A percentile compares a stretch with the other conserved stretches of the same genome.
phyloP scores from a whole-genome alignment of 2,888 invertebrate species.

The Melipona bicolor region DNA sequence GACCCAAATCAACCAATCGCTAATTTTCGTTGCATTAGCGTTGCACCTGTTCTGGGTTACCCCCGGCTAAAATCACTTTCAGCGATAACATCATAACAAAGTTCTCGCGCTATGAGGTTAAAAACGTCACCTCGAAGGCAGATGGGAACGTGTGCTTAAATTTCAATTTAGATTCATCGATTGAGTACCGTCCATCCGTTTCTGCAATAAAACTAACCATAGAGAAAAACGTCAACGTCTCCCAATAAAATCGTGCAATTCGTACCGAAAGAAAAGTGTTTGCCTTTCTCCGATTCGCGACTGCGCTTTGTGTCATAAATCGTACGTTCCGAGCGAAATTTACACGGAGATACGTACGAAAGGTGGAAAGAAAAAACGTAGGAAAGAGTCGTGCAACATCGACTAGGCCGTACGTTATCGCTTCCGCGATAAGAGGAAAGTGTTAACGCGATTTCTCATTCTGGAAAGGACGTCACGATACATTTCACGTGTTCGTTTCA shows the following conservation, averaged over 20 bases:
- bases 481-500: conserved; percentile 10
- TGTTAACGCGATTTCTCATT: background rate
- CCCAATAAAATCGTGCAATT: background rate
- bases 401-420: background rate
- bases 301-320: too few species aligned
- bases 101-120: conserved; percentile 11
- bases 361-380: too few species aligned
- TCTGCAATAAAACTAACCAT: conserved; percentile 22
- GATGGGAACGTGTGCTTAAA: conserved; percentile 35
- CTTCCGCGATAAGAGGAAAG: background rate
- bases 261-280: background rate
- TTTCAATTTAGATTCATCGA: conserved; percentile 69
- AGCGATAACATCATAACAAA: background rate
- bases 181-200: conserved; percentile 20
- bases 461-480: background rate
- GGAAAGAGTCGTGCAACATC: too few species aligned
- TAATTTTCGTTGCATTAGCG: too few species aligned
- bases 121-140: conserved; percentile 38
- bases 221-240: background rate
- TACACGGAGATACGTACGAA: background rate
- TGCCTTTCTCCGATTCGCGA: too few species aligned
- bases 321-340: background rate
- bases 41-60: too few species aligned
- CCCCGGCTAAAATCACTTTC: too few species aligned
- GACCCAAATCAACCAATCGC: too few species aligned